Evolutionary conservation across 2,113 vertebrate genomes (phyloP).

Genomic region (Strigops habroptila): DNA sequence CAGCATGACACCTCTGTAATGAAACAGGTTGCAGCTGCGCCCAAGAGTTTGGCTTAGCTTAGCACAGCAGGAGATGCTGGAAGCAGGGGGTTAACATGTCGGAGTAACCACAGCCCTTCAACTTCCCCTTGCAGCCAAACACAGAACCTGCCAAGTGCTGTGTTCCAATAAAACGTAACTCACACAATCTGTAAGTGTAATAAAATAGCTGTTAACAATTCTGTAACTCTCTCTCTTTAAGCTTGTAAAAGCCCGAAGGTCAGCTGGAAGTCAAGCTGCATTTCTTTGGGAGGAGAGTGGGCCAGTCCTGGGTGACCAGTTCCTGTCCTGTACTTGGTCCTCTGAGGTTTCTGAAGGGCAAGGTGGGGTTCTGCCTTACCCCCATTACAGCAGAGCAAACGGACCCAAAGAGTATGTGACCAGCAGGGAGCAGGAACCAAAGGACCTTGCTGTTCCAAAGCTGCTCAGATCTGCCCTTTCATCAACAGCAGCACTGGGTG

Average conservation of each 20-base stretch:
- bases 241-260: constrained; percentile 60
- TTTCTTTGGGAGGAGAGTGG: constrained; percentile 12
- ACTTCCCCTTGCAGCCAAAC: constrained; percentile 15
- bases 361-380: not conserved
- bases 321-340: not conserved
- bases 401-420: not conserved
- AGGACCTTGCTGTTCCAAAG: not conserved
- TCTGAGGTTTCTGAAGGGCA: not conserved
- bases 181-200: constrained; percentile 46
- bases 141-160: constrained; percentile 41
- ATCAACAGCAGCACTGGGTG: not conserved
- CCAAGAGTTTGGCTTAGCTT: not conserved
- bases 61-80: constrained; percentile 1
- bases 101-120: constrained; percentile 20
- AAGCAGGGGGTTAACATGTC: constrained; percentile 41
- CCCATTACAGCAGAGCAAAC: not conserved
- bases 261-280: constrained; percentile 53
- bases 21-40: not conserved
- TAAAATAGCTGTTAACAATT: constrained; percentile 70
- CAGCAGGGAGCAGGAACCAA: not conserved
- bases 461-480: not conserved
- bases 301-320: not conserved
- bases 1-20: not conserved
- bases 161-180: constrained; percentile 45
- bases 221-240: constrained; percentile 46